Conservation (phyloP, 2,888 invertebrate species). For the Amphipoea lucens region DNA sequence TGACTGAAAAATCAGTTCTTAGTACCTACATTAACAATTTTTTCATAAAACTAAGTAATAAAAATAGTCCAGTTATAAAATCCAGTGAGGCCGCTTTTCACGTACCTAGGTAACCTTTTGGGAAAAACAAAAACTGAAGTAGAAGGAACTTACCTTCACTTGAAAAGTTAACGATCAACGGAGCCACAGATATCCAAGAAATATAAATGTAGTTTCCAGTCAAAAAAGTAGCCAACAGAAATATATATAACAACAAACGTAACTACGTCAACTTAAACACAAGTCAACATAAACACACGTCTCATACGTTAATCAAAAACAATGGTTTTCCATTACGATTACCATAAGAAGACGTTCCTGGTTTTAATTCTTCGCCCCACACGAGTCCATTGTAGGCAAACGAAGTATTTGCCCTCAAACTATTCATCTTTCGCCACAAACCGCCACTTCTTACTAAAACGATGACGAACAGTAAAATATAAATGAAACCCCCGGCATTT, state of each 20-base stretch:
- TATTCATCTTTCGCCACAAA: conserved; percentile 78
- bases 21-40: not conserved
- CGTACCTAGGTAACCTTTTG: too few species aligned
- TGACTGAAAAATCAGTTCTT: too few species aligned
- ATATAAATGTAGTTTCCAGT: not conserved
- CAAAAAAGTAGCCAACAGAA: not conserved
- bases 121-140: not conserved
- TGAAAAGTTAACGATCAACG: too few species aligned
- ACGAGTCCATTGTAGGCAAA: conserved; percentile 60
- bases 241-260: not conserved
- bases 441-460: conserved; percentile 70
- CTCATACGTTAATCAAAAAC: conserved; percentile 55
- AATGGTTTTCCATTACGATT: conserved; percentile 71
- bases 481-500: conserved; percentile 77
- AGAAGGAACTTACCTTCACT: not conserved
- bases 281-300: not conserved
- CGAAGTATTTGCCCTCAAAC: conserved; percentile 70
- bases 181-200: too few species aligned
- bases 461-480: conserved; percentile 77
- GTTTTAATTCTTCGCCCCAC: conserved; percentile 71
- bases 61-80: not conserved
- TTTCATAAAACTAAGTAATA: not conserved
- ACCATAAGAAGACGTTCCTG: conserved; percentile 64
- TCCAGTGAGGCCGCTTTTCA: too few species aligned
- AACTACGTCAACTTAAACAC: not conserved